These are phyloP conservation scores for Caradrina clavipalpis DNA, from an alignment of 2,888 invertebrate genomes.

Conservation along the genomic window DNA sequence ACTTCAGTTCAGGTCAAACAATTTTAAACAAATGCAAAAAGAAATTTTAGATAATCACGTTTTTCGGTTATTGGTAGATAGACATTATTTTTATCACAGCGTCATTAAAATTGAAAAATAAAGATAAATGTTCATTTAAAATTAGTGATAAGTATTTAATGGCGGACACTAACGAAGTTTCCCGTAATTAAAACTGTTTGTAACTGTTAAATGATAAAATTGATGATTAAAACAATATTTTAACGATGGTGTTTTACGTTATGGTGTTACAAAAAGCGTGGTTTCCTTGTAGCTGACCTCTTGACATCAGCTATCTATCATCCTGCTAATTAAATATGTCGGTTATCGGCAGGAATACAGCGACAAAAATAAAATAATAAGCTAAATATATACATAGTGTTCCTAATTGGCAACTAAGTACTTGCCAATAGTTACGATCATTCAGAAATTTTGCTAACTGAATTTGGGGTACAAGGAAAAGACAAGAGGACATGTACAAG, in stretches of 20 bases:
- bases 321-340: conserved; percentile 78
- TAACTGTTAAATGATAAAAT: conserved; percentile 79
- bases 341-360: conserved; percentile 65
- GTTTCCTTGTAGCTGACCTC: conserved; percentile 84
- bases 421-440: neutral
- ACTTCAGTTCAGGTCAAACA: conserved; percentile 53
- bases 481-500: neutral
- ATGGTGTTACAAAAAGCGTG: conserved; percentile 61
- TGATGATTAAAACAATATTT: conserved; percentile 78
- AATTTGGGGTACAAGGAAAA: neutral
- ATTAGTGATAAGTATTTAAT: conserved; percentile 79
- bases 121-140: conserved; percentile 77
- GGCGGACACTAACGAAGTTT: conserved; percentile 78
- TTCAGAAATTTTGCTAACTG: neutral
- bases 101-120: conserved; percentile 69
- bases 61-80: conserved; percentile 37
- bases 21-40: conserved; percentile 30
- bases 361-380: conserved; percentile 63
- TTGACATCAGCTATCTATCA: conserved; percentile 84
- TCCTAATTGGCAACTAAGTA: conserved; percentile 51
- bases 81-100: conserved; percentile 59
- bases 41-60: conserved; percentile 33
- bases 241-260: conserved; percentile 75
- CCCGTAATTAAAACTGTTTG: conserved; percentile 86
- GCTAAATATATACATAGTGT: conserved; percentile 27